These are phyloP conservation scores for Chlamydotis undulata DNA, from an alignment of 2,113 vertebrate genomes.

Conservation along the genomic window DNA sequence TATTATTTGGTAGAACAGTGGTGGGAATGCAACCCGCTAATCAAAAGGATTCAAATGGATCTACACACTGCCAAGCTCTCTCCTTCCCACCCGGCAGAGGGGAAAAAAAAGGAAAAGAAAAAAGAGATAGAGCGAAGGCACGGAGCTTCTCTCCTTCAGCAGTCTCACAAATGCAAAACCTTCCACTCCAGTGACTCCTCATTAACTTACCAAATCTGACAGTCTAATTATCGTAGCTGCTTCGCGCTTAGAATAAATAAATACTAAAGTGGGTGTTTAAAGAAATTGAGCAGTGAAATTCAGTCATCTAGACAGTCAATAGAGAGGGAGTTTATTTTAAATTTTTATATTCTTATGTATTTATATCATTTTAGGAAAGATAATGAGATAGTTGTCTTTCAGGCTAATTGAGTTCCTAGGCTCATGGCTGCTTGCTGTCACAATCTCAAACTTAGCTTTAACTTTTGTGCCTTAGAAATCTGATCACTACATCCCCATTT, in stretches of 20 bases:
- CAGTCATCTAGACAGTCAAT: constrained; percentile 78
- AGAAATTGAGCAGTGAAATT: constrained; percentile 74
- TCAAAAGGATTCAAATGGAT: constrained; percentile 77
- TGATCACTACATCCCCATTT: constrained; percentile 68
- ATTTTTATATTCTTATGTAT: constrained; percentile 76
- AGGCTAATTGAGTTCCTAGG: constrained; percentile 76
- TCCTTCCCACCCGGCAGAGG: constrained; percentile 70
- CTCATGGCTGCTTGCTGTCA: constrained; percentile 71
- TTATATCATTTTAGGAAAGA: constrained; percentile 76
- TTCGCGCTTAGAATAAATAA: constrained; percentile 83
- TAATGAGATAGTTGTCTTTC: constrained; percentile 81
- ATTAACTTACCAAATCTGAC: constrained; percentile 84
- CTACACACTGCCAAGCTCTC: constrained; percentile 47
- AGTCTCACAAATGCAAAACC: constrained; percentile 73
- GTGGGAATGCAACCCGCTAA: constrained; percentile 67
- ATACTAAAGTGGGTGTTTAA: constrained; percentile 82
- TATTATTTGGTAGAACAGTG: constrained; percentile 52
- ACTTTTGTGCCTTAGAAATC: constrained; percentile 75
- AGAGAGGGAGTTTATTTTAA: constrained; percentile 81
- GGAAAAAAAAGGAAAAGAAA: constrained; percentile 47
- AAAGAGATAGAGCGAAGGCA: constrained; percentile 57
- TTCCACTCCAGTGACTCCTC: constrained; percentile 79
- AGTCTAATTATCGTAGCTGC: constrained; percentile 82
- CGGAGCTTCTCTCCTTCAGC: constrained; percentile 53
- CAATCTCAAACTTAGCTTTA: constrained; percentile 73